Evolutionary conservation across 2,797 vertebrate genomes (phyloP).

Genomic region (Poecilia velifera): DNA sequence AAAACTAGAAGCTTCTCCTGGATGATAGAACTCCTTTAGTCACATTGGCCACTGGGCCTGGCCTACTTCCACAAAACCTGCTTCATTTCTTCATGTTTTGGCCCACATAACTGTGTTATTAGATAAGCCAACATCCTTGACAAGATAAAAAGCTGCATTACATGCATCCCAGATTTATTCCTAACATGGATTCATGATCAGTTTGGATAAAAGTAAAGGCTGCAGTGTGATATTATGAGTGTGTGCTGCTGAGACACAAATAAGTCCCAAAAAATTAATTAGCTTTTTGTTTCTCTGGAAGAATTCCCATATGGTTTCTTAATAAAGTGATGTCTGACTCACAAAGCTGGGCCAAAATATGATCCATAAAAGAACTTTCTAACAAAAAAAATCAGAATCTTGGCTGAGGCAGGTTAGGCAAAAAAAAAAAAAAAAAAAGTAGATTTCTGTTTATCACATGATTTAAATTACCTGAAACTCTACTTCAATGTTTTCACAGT

Average conservation of each 20-base stretch:
- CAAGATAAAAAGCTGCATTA: background rate
- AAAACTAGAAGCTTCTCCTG: background rate
- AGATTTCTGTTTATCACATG: background rate
- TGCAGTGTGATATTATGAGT: background rate
- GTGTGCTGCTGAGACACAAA: background rate
- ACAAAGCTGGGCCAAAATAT: background rate
- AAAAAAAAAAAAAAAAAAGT: background rate
- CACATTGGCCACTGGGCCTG: background rate
- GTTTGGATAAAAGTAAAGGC: background rate
- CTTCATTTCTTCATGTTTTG: background rate
- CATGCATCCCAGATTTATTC: background rate
- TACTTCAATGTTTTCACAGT: background rate
- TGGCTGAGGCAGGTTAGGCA: background rate
- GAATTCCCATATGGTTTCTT: background rate
- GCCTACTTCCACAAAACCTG: background rate
- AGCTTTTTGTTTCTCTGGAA: background rate
- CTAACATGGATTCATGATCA: background rate
- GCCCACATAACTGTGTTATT: background rate
- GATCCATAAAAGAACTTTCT: background rate
- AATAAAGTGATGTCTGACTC: background rate
- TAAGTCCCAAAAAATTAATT: background rate
- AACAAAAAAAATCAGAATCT: background rate
- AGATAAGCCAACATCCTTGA: background rate
- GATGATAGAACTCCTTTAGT: background rate
- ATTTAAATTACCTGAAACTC: background rate